Evolutionary conservation across 2,888 invertebrate species (phyloP), one percentile per base, ranked within the genome.

Genomic region (Allygus modestus): DNA sequence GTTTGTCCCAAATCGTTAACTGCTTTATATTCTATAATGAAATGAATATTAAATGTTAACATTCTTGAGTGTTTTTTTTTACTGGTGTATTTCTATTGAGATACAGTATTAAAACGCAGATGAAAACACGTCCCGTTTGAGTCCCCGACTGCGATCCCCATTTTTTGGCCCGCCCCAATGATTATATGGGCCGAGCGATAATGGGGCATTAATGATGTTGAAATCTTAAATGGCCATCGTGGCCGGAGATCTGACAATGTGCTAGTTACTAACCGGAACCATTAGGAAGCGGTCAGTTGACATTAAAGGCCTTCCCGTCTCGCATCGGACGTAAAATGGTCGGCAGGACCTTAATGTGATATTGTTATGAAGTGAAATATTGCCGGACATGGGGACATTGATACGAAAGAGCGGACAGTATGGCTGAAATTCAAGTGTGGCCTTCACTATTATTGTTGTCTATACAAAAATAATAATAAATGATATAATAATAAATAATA

Each of bases 131-230:
- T 17, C 4, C 4, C 17, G 12, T 12, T 46, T 46, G 7, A 46
- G 46, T 15, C 46, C 17, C 46, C 46, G 15, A 1, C 12, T 17
- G 46, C 17, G 12, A 7, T 15, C 46, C 46, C 9, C 17, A 15
- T 46, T 37, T 17, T 4, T 12, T 9, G 46, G 1, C 46, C 17
- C 46, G 20, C 65, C 65, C 17, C 65, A 26, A 15, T 28, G 28
- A 65, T 65, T 17, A 28, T 12, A 15, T 31, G 65, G 65, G 15
- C 58, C 7, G 26, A 1, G 28, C 28, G 11, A 15, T 65, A 65
- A 65, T 65, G 65, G 26, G 65, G 9, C 65, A 17, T 28, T 65
- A 58, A 58, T 58, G 65, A 65, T 65, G 65, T 28, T 28, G 65
- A 65, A 65, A 58, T 58, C 20, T 58, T 9, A 58, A 58, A 23